These are phyloP conservation scores for Ooceraea biroi DNA, from an alignment of 1,140 invertebrate genomes.

Conservation along the genomic window DNA sequence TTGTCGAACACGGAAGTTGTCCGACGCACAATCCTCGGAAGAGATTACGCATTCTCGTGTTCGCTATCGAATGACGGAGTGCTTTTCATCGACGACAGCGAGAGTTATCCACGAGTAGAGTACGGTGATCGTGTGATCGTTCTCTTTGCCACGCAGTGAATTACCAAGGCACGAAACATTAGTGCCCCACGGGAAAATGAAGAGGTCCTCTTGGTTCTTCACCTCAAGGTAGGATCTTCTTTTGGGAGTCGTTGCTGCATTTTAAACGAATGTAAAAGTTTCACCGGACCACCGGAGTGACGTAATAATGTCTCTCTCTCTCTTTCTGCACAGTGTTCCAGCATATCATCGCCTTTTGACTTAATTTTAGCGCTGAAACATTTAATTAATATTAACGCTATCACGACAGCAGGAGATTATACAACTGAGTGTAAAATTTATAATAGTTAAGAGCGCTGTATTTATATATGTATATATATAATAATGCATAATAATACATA, in stretches of 20 bases:
- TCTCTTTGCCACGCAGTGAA: conserved; percentile 68
- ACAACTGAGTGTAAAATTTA: no score
- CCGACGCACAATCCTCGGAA: conserved; percentile 32
- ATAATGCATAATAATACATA: no score
- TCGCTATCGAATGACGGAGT: conserved; percentile 45
- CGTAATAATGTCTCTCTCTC: background rate
- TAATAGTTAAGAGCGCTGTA: no score
- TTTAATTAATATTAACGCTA: background rate
- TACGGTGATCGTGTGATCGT: conserved; percentile 66
- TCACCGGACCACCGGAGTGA: background rate
- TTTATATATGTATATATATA: no score
- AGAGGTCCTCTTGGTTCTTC: conserved; percentile 82
- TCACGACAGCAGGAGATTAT: no score
- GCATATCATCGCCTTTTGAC: background rate
- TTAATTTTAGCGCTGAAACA: no score
- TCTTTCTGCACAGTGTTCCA: background rate
- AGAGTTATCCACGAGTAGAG: conserved; percentile 49
- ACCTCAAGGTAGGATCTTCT: conserved; percentile 81
- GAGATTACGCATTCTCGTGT: conserved; percentile 32
- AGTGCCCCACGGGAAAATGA: conserved; percentile 84
- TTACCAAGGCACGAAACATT: conserved; percentile 81
- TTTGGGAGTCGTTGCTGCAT: conserved; percentile 27
- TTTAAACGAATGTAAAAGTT: conserved; percentile 29
- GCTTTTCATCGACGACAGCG: conserved; percentile 55
- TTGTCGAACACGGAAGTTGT: conserved; percentile 17